Percentiles rank a stretch among this genome's conserved stretches.
phyloP scores from a whole-genome alignment of 1,140 invertebrate species.

The Pollicipes pollicipes region DNA sequence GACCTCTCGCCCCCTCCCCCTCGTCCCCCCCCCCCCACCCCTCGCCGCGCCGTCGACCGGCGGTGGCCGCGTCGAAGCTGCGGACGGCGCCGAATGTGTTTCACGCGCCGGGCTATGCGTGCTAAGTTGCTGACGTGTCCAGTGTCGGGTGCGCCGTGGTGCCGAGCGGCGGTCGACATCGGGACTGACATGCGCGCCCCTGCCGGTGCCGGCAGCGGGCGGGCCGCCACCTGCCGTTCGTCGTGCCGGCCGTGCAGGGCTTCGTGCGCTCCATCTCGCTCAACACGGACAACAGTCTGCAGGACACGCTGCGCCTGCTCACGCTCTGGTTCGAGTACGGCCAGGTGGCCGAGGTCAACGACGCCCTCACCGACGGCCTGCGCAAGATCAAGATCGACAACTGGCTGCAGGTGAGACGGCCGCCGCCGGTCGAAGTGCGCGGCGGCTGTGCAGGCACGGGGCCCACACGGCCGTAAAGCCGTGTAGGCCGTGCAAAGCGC shows the following conservation, averaged over 20 bases:
- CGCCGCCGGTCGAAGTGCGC: too few relatives aligned
- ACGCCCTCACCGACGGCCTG: conserved; percentile 80
- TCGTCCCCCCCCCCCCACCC: conserved; percentile 11
- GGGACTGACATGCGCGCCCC: too few relatives aligned
- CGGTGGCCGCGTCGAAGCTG: background rate
- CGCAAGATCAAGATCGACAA: conserved; percentile 89
- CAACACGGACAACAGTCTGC: conserved; percentile 77
- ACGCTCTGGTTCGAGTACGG: conserved; percentile 93
- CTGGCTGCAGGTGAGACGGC: conserved; percentile 63
- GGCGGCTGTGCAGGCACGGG: too few relatives aligned
- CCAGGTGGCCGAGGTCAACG: conserved; percentile 78
- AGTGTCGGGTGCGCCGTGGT: too few relatives aligned
- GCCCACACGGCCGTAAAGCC: too few relatives aligned
- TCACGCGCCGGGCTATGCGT: too few relatives aligned
- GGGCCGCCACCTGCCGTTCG: conserved; percentile 23
- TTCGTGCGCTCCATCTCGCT: conserved; percentile 91
- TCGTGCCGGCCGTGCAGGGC: conserved; percentile 82
- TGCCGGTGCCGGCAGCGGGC: too few relatives aligned
- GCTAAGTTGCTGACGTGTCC: too few relatives aligned
- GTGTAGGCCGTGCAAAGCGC: too few relatives aligned
- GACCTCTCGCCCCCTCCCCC: background rate
- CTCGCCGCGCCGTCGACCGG: conserved; percentile 6
- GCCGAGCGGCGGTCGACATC: too few relatives aligned
- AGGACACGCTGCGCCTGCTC: conserved; percentile 83
- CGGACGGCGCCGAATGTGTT: too few relatives aligned